Base-by-base conservation (phyloP, 2,113 vertebrate species). In the Heterotilapia buettikoferi region DNA sequence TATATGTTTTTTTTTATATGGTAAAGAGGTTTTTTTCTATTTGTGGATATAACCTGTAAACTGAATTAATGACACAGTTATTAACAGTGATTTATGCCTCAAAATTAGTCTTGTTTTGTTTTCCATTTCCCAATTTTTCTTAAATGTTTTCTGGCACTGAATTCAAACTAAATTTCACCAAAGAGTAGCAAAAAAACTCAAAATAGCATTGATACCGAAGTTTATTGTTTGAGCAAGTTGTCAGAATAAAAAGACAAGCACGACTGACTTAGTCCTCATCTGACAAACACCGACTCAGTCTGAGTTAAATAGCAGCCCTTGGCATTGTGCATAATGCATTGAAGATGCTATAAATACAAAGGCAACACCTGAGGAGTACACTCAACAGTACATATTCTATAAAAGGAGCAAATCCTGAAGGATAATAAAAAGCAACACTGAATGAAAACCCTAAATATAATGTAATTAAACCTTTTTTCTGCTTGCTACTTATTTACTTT, bases 391-490 rank as follows among this genome's bases (percentile, higher is more conserved):
- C 26, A 31, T 9, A 31, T 59, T 31, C 26, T 59, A 5, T 26
- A 59, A 59, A 59, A 59, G 61, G 61, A 68, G 19, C 33, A 68
- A 38, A 68, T 38, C 19, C 61, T 66, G 61, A 38, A 66, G 18
- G 2, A 66, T 38, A 66, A 66, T 66, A 66, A 66, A 66, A 66
- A 66, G 10, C 61, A 66, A 66, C 61, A 66, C 19, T 66, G 10
- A 66, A 66, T 7, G 61, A 66, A 66, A 66, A 38, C 61, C 19
- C 33, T 68, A 68, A 38, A 68, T 38, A 38, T 66, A 66, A 21
- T 66, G 61, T 66, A 66, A 66, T 66, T 66, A 38, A 66, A 68
- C 19, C 19, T 3, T 68, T 68, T 68, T 68, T 68, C 61, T 38
- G 11, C 33, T 68, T 68, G 61, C 6, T 68, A 2, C 33, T 68